Conservation (phyloP, 1,140 invertebrate genomes). For the Heliothis subflexa region DNA sequence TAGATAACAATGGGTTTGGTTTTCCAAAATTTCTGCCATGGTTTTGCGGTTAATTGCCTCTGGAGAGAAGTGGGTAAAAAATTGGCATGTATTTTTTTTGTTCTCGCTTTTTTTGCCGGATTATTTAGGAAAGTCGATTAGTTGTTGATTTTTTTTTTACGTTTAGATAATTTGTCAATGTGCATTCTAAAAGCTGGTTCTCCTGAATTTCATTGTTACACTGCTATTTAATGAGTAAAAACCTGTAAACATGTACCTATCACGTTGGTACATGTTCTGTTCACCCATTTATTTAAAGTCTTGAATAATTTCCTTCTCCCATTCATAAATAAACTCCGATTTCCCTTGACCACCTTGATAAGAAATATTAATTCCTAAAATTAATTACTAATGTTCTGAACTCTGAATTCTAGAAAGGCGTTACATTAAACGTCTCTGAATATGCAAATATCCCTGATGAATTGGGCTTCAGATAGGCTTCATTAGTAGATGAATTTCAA, state of each 20-base stretch:
- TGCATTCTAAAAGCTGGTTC: no score
- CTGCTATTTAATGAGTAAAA: no score
- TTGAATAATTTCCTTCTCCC: no score
- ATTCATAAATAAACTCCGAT: not conserved
- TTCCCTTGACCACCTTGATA: conserved; percentile 24
- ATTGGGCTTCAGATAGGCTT: conserved; percentile 1
- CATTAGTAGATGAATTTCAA: conserved; percentile 23
- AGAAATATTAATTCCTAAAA: conserved; percentile 27
- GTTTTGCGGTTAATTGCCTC: conserved; percentile 40
- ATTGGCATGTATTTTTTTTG: not conserved
- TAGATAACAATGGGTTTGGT: conserved; percentile 40
- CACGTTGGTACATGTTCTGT: no score
- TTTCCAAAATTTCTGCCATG: conserved; percentile 21
- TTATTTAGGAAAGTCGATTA: conserved; percentile 14
- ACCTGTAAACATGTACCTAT: no score
- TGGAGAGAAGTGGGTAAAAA: conserved; percentile 18
- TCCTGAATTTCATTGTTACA: no score
- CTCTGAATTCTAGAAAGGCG: conserved; percentile 13
- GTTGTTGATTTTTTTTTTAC: not conserved
- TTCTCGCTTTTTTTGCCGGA: not conserved
- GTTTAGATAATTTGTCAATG: no score
- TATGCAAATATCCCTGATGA: conserved; percentile 26
- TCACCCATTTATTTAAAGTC: not conserved
- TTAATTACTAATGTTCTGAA: conserved; percentile 25
- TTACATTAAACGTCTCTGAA: conserved; percentile 14